Conservation (phyloP, 2,797 vertebrate genomes). For the Pyrocephalus nanus region DNA sequence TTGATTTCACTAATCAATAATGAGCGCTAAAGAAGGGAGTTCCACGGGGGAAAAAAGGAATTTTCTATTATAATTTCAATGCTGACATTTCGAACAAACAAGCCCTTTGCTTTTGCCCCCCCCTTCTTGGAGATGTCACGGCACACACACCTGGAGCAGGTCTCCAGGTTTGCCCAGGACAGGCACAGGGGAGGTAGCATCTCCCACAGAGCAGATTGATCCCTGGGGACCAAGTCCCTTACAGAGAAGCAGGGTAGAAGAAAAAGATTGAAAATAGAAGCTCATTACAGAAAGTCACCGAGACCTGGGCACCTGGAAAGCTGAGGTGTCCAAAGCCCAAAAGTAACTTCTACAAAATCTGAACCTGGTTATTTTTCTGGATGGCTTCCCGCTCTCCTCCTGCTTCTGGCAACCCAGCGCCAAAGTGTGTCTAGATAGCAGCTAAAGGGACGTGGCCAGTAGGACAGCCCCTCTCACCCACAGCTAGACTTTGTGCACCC, state of each 20-base stretch:
- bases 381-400: neutral
- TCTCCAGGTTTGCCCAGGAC: neutral
- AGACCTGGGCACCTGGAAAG: neutral
- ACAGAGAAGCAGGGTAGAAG: neutral
- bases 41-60: neutral
- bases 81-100: neutral
- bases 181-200: neutral
- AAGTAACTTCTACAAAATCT: neutral
- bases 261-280: neutral
- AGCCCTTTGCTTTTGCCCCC: neutral
- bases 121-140: neutral
- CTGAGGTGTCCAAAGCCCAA: neutral
- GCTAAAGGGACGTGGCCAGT: rapidly evolving
- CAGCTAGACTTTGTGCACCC: neutral
- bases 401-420: neutral
- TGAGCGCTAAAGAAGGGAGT: neutral
- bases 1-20: conserved; percentile 11
- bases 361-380: neutral
- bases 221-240: neutral
- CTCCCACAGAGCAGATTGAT: neutral
- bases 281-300: neutral
- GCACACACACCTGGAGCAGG: rapidly evolving
- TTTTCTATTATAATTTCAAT: neutral
- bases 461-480: neutral
- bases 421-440: neutral